Percentiles rank a stretch among this genome's conserved stretches.
phyloP scores from a whole-genome alignment of 2,797 vertebrate genomes.

The Parauchenoglanis ngamensis region DNA sequence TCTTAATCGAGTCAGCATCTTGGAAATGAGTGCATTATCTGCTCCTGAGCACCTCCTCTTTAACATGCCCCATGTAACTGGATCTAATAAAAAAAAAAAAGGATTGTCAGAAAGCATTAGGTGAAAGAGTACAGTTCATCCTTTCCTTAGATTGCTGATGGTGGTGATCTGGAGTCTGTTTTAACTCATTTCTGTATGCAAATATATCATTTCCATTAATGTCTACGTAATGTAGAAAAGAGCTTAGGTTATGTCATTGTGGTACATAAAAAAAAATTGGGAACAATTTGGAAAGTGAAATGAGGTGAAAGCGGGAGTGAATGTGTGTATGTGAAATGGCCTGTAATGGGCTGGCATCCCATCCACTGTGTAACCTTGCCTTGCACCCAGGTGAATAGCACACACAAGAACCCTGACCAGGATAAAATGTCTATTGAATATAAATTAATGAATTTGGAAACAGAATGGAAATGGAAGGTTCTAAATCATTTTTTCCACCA shows the following conservation, averaged over 20 bases:
- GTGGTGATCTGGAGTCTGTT: slow-evolving; percentile 9
- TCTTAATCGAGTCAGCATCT: slow-evolving; percentile 37
- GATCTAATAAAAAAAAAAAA: slow-evolving; percentile 34
- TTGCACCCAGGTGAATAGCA: neutral
- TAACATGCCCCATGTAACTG: slow-evolving; percentile 38
- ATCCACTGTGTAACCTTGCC: neutral
- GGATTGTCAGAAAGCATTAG: slow-evolving; percentile 31
- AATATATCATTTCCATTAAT: neutral
- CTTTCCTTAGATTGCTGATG: neutral
- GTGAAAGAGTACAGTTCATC: slow-evolving; percentile 10
- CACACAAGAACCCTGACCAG: neutral
- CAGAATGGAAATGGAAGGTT: neutral
- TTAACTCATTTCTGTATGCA: neutral
- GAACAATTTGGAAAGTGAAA: neutral
- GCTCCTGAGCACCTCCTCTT: slow-evolving; percentile 31
- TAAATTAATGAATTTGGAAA: neutral
- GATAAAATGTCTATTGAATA: neutral
- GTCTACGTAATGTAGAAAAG: neutral
- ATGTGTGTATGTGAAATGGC: neutral
- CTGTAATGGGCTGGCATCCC: neutral
- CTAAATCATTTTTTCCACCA: neutral
- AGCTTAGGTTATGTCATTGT: too few species aligned
- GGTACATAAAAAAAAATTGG: neutral
- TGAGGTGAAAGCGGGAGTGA: neutral
- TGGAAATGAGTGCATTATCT: slow-evolving; percentile 40